These are phyloP conservation scores for Parauchenoglanis punctatus DNA, from an alignment of 2,797 vertebrate species.

Conservation along the genomic window DNA sequence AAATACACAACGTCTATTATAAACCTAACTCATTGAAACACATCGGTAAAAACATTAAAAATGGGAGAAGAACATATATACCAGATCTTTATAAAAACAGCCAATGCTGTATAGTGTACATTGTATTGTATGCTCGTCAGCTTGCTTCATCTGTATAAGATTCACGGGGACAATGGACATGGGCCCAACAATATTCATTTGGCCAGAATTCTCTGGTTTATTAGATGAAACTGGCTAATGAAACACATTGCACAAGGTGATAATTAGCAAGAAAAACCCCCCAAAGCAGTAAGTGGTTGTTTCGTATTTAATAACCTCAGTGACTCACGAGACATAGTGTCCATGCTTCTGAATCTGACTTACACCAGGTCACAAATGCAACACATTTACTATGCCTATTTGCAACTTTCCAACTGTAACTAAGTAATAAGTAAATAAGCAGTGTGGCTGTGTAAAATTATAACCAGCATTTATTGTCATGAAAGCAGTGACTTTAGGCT, in stretches of 20 bases:
- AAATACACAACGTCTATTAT: background rate
- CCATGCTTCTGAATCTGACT: slow-evolving; percentile 55
- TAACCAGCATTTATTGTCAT: background rate
- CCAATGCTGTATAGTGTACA: background rate
- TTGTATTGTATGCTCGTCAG: background rate
- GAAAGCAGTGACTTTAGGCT: background rate
- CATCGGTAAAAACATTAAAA: background rate
- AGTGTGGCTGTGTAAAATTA: background rate
- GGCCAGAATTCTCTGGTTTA: slow-evolving; percentile 88
- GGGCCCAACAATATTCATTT: slow-evolving; percentile 64
- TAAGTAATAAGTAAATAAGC: background rate
- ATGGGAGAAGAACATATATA: background rate
- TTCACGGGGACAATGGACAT: slow-evolving; percentile 37
- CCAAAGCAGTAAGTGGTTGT: slow-evolving; percentile 75
- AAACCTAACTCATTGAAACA: background rate
- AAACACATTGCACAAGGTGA: slow-evolving; percentile 91
- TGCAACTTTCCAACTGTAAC: background rate
- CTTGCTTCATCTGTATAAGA: background rate
- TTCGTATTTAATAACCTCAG: slow-evolving; percentile 81
- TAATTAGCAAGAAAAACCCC: slow-evolving; percentile 81
- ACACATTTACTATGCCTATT: slow-evolving; percentile 24
- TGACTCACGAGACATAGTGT: slow-evolving; percentile 66
- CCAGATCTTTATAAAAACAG: background rate
- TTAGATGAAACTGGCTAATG: slow-evolving; percentile 86
- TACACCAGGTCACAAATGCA: slow-evolving; percentile 39